phyloP scores from a whole-genome alignment of 2,888 invertebrate genomes.

The Epinotia bilunana region DNA sequence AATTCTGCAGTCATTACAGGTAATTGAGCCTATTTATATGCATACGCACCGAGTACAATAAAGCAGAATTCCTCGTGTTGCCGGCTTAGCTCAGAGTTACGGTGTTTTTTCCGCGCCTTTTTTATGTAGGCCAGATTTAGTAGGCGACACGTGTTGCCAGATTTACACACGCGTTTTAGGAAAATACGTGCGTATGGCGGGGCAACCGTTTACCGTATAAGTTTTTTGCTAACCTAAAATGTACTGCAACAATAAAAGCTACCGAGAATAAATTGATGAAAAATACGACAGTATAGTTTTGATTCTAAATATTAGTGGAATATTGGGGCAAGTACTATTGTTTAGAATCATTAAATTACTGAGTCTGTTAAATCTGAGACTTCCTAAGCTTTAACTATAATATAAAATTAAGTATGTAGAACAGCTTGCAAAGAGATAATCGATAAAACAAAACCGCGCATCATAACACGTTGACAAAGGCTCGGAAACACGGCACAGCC shows the following conservation, averaged over 20 bases:
- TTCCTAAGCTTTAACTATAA: not conserved
- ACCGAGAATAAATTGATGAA: not conserved
- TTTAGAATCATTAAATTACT: not conserved
- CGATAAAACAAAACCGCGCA: constrained; percentile 22
- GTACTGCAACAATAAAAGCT: too few relatives aligned
- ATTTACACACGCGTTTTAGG: constrained; percentile 52
- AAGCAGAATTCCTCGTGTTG: constrained; percentile 74
- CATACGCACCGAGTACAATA: constrained; percentile 59
- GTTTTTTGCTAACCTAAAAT: constrained; percentile 20
- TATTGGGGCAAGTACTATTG: not conserved
- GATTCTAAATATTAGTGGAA: not conserved
- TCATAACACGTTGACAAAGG: constrained; percentile 43
- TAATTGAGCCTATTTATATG: constrained; percentile 41
- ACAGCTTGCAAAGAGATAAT: not conserved
- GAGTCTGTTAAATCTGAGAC: not conserved
- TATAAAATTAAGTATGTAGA: too few relatives aligned
- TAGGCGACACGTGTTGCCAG: constrained; percentile 60
- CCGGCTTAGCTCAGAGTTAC: constrained; percentile 67
- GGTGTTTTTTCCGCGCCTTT: constrained; percentile 52
- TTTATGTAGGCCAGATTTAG: constrained; percentile 67
- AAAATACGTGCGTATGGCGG: constrained; percentile 39
- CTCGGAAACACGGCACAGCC: constrained; percentile 35
- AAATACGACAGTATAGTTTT: not conserved
- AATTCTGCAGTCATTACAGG: constrained; percentile 2
- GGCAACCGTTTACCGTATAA: constrained; percentile 49